Percentiles rank a stretch among this genome's conserved stretches.
Evolutionary conservation across 2,888 invertebrate genomes (phyloP).

Genomic region (Clusia tigrina): DNA sequence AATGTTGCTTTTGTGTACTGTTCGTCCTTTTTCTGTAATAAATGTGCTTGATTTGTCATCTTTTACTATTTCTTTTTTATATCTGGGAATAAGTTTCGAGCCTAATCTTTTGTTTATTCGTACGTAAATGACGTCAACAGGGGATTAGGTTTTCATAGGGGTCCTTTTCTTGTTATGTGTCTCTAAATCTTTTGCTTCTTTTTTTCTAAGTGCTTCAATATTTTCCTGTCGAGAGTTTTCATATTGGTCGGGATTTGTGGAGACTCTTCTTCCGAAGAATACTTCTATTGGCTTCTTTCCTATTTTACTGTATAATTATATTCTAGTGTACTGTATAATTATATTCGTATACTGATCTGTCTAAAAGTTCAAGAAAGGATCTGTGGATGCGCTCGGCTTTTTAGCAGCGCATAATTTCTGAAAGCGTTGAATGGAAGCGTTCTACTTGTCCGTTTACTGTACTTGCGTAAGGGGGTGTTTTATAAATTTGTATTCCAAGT

Average conservation of each 20-base stretch:
- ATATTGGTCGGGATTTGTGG: constrained; percentile 6
- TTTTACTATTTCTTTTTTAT: too few relatives aligned
- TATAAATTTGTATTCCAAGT: constrained; percentile 12
- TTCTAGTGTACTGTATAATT: constrained; percentile 23
- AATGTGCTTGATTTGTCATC: too few relatives aligned
- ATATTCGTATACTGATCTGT: constrained; percentile 22
- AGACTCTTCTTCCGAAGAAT: constrained; percentile 22
- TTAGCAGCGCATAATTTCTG: constrained; percentile 20
- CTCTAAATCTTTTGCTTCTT: too few relatives aligned
- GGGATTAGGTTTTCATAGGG: too few relatives aligned
- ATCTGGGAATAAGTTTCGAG: too few relatives aligned
- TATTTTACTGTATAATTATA: too few relatives aligned
- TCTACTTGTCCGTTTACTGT: constrained; percentile 22
- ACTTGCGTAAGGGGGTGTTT: constrained; percentile 12
- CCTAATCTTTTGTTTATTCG: too few relatives aligned
- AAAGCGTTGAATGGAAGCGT: constrained; percentile 20
- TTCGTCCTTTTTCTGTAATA: too few relatives aligned
- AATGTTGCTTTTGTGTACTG: too few relatives aligned
- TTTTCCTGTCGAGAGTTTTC: constrained; percentile 14
- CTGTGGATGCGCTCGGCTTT: constrained; percentile 12
- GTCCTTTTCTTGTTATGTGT: too few relatives aligned
- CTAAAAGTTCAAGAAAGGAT: constrained; percentile 19
- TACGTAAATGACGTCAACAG: too few relatives aligned
- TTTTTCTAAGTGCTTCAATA: constrained; percentile 6
- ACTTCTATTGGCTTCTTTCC: constrained; percentile 19